Base-by-base conservation (phyloP, 2,888 invertebrate genomes). In the Lypha dubia region DNA sequence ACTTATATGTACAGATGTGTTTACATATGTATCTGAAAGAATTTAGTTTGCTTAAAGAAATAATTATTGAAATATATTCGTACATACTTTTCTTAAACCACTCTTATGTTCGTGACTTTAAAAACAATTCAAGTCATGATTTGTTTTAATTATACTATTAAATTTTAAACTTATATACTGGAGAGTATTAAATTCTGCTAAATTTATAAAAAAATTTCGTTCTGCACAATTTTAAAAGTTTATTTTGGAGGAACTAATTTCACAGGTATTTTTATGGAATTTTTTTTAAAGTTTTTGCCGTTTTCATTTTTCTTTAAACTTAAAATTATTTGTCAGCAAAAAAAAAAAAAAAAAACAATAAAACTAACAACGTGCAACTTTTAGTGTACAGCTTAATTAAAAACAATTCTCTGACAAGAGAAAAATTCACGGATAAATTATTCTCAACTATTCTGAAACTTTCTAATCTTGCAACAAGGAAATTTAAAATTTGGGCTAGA, bases 61-160 rank as follows among this genome's bases (percentile, higher is more conserved):
- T 17, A 17, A 17, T 49, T 3, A 49, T 20, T 8, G 20, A 6
- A 11, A 22, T 22, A 51, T 11, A 22, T 22, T 11, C 3, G 22
- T 46, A 8, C 20, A 51, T 22, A 8, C 3, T 22, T 46, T 1
- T 46, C 17, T 17, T 46, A 17, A 46, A 46, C 17, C 7, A 11
- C 49, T 51, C 22, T 2, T 22, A 51, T 22, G 17, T 51, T 51
- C 49, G 49, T 51, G 49, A 51, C 49, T 51, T 22, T 22, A 22
- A 51, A 51, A 51, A 8, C 49, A 51, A 22, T 51, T 49, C 35
- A 67, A 22, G 32, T 24, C 38, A 68, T 41, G 46, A 22, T 51
- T 51, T 11, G 53, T 13, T 68, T 22, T 15, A 60, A 60, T 60
- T 51, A 38, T 46, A 20, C 49, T 22, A 17, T 22, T 51, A 22